Evolutionary conservation across 2,797 vertebrate species (phyloP), one percentile per base, ranked within the genome.

Genomic region (Anolis apletophallus): DNA sequence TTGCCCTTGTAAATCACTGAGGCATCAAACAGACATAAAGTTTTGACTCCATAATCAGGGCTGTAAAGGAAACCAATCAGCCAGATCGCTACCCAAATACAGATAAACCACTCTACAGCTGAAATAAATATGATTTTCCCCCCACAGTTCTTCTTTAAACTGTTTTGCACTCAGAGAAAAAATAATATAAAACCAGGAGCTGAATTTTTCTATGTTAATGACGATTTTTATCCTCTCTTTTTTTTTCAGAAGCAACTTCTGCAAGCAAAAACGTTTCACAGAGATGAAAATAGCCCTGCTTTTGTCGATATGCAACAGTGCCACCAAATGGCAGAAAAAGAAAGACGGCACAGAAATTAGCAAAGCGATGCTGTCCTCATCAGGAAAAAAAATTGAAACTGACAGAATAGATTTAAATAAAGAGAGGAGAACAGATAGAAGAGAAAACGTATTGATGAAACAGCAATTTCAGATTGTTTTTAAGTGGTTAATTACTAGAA

Each of bases 301-400:
- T 88, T 61, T 74, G 57, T 50, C 34, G 46, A 50, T 83, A 69
- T 80, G n/a, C 84, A 89, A 86, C 75, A 89, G 84, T 83, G 84
- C 83, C 88, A 86, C 81, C 81, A 50, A 6, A 83, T 75, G 85
- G 88, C 76, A 40, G 69, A 34, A 85, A 85, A 82, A 34, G 59
- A 46, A 36, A 73, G 69, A 2, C n/a, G 2, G 6, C 5, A 46
- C 46, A 29, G 61, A 79, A 61, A 29, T 7, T n/a, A 3, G 50
- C 32, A 55, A 13, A 21, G 46, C 9, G 5, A 16, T 14, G 21
- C n/a, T 54, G 46, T 81, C 11, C 10, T 14, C 34, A 32, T 13
- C 26, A 21, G 67, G 64, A 61, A 14, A 77, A 57, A 32, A 9
- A 23, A 32, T 26, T 23, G 46, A 77, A 46, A n/a, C 3, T 13